Conservation (phyloP, 2,888 invertebrate genomes). For the Pandemis corylana region DNA sequence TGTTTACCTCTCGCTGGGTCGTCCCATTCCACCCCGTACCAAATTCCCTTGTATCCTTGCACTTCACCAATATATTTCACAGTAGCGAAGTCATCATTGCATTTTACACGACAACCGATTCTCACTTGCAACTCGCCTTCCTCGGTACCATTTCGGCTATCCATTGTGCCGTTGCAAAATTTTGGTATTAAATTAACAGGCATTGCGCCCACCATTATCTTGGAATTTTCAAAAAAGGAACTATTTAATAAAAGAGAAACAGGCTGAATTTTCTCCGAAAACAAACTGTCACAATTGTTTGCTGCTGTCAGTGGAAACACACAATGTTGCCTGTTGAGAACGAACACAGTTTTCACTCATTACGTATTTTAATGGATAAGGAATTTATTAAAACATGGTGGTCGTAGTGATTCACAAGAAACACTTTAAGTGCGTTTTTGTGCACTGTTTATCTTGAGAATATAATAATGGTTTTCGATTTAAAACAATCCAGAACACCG, state of each 20-base stretch:
- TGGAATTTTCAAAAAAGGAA: conserved; percentile 77
- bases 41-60: conserved; percentile 88
- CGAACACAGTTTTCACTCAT: neutral
- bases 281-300: conserved; percentile 45
- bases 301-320: conserved; percentile 51
- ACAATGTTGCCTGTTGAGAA: conserved; percentile 39
- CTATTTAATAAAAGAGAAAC: conserved; percentile 77
- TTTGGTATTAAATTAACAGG: conserved; percentile 83
- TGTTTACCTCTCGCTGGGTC: conserved; percentile 95
- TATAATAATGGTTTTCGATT: neutral
- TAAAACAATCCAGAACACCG: neutral
- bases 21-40: conserved; percentile 99
- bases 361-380: neutral
- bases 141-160: conserved; percentile 79
- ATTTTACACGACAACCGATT: conserved; percentile 77
- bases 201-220: conserved; percentile 84
- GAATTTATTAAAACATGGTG: neutral
- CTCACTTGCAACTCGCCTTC: conserved; percentile 76
- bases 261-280: conserved; percentile 68
- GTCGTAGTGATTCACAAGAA: neutral
- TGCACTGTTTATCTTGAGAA: neutral
- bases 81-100: conserved; percentile 75
- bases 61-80: conserved; percentile 92
- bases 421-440: neutral
- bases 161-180: conserved; percentile 82